phyloP scores from a whole-genome alignment of 2,113 vertebrate species.

The Platysternon megacephalum region DNA sequence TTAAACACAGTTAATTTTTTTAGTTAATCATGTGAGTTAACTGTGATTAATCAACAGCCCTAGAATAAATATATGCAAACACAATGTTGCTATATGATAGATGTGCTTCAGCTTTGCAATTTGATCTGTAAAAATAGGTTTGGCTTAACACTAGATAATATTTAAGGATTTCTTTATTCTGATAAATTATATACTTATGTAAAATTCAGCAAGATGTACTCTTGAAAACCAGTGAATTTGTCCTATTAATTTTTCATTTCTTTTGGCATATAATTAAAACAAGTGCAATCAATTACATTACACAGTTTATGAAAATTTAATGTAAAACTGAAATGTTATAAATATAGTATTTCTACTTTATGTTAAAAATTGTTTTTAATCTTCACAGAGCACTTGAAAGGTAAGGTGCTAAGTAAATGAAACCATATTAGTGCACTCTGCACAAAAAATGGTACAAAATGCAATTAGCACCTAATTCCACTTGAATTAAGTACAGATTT shows the following conservation, averaged over 20 bases:
- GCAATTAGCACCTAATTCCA: neutral
- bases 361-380: neutral
- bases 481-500: neutral
- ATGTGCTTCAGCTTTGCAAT: neutral
- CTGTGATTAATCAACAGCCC: too few relatives aligned
- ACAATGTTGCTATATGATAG: neutral
- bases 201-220: neutral
- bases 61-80: neutral
- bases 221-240: neutral
- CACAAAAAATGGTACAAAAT: neutral
- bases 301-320: neutral
- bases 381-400: neutral
- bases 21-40: too few relatives aligned
- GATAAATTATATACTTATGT: neutral
- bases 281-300: neutral
- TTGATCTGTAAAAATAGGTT: neutral
- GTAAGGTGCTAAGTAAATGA: neutral
- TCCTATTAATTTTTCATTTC: neutral
- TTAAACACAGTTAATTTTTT: too few relatives aligned
- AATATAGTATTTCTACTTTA: neutral
- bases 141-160: neutral
- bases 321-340: neutral
- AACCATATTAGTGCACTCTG: neutral
- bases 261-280: neutral
- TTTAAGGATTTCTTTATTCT: neutral